Evolutionary conservation across 2,113 vertebrate genomes (phyloP).

Genomic region (Pseudonaja textilis): DNA sequence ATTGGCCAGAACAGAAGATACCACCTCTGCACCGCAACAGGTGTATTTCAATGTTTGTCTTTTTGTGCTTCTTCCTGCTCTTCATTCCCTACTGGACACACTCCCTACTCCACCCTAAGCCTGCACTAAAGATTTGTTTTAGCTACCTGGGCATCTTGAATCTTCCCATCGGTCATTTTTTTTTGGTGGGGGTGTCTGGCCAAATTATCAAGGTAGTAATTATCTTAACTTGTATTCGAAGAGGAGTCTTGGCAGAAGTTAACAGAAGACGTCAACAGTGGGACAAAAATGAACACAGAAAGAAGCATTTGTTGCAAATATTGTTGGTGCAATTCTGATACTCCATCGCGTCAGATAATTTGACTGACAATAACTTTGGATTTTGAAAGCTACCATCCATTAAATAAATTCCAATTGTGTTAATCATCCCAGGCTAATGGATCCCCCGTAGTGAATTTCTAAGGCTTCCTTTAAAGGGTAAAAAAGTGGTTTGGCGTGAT

Average conservation of each 20-base stretch:
- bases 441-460: constrained; percentile 22
- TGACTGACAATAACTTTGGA: constrained; percentile 5
- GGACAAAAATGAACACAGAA: background rate
- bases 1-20: background rate
- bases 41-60: background rate
- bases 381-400: background rate
- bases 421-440: background rate
- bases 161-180: background rate
- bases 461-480: constrained; percentile 11
- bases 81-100: background rate
- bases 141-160: background rate
- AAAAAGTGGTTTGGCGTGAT: background rate
- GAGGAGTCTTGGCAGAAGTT: background rate
- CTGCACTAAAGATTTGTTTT: background rate
- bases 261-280: background rate
- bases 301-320: background rate
- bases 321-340: background rate
- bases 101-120: background rate
- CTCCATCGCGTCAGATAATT: background rate
- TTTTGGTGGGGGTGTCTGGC: background rate
- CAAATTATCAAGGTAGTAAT: background rate
- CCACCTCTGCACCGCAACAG: background rate
- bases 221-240: background rate
- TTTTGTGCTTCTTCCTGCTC: background rate
- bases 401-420: constrained; percentile 5